phyloP scores from a whole-genome alignment of 2,113 vertebrate species.

The Cacatua alba region DNA sequence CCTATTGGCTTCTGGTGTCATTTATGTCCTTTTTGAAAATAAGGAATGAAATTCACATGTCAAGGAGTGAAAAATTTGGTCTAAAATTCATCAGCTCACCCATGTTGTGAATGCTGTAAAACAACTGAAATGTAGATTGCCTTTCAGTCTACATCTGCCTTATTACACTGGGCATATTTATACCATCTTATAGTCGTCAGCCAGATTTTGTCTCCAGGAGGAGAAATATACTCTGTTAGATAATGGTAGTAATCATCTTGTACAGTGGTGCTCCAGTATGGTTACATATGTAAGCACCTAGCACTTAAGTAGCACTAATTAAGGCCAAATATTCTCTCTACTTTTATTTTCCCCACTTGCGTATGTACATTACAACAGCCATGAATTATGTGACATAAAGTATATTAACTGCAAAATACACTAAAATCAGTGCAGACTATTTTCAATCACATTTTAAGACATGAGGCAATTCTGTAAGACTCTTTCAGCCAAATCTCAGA shows the following conservation, averaged over 20 bases:
- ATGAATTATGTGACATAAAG: not conserved
- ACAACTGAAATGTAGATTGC: not conserved
- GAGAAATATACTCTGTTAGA: slow-evolving; percentile 3
- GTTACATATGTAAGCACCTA: not conserved
- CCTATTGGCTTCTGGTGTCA: not conserved
- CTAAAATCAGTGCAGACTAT: not conserved
- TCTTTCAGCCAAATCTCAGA: not conserved
- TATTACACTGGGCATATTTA: not conserved
- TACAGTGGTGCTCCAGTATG: accelerated
- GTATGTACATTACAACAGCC: not conserved
- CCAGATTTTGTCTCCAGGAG: not conserved
- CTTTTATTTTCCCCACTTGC: slow-evolving; percentile 36
- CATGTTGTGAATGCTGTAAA: not conserved
- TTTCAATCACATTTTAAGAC: not conserved
- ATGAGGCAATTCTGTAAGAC: not conserved
- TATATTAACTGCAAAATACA: not conserved
- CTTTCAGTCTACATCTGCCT: not conserved
- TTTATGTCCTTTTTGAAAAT: not conserved
- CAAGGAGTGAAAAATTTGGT: not conserved
- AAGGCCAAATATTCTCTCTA: not conserved
- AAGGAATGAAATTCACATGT: not conserved
- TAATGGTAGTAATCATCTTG: not conserved
- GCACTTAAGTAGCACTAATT: slow-evolving; percentile 16
- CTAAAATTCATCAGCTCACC: not conserved
- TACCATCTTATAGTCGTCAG: not conserved